phyloP scores from a whole-genome alignment of 2,797 vertebrate species.

The Tarsius wallacei region DNA sequence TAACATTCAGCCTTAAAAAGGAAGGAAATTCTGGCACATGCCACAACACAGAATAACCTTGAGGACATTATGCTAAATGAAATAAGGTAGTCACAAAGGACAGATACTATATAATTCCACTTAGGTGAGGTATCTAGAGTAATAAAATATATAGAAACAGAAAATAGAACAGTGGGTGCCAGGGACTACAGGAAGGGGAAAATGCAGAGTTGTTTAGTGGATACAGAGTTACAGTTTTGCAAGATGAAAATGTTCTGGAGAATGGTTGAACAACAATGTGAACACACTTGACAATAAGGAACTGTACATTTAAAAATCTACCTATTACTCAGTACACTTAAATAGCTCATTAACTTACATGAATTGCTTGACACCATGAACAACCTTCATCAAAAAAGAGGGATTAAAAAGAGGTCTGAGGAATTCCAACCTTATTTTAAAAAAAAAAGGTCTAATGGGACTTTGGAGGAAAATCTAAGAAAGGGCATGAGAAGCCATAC shows the following conservation, averaged over 20 bases:
- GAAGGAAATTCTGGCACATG: neutral
- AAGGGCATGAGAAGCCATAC: neutral
- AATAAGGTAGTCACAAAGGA: no score
- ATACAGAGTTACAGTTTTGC: no score
- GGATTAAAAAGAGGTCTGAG: neutral
- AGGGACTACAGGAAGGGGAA: no score
- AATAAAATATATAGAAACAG: no score
- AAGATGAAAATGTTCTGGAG: no score
- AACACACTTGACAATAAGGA: neutral
- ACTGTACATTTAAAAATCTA: neutral
- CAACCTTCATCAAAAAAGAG: neutral
- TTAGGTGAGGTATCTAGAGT: no score
- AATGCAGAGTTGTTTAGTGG: no score
- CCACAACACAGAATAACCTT: no score
- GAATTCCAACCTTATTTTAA: neutral
- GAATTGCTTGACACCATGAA: neutral
- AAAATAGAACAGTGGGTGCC: no score
- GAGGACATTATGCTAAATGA: no score
- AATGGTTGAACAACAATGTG: no score
- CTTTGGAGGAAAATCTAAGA: conserved; percentile 12
- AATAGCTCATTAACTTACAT: neutral
- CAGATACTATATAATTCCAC: no score
- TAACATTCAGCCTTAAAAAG: neutral
- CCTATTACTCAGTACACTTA: neutral
- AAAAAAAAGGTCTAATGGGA: neutral